Evolutionary conservation across 2,113 vertebrate species (phyloP).

Genomic region (Oenanthe oenanthe): DNA sequence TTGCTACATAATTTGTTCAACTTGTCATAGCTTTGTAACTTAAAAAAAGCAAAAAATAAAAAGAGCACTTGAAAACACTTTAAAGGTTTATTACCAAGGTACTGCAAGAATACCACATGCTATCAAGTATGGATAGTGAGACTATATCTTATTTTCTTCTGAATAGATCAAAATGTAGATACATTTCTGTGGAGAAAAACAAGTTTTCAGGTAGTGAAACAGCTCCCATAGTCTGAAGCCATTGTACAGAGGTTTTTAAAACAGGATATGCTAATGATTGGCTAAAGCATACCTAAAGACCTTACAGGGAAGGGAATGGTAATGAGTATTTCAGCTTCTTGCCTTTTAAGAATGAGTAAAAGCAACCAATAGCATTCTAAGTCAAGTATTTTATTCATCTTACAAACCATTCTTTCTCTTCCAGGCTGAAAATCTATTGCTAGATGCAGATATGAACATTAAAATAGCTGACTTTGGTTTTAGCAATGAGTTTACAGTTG

Average conservation of each 20-base stretch:
- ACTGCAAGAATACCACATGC: background rate
- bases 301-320: background rate
- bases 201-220: background rate
- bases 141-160: background rate
- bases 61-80: background rate
- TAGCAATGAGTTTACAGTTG: slow-evolving; percentile 97
- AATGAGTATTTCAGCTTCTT: background rate
- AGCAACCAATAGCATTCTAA: background rate
- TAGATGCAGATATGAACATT: slow-evolving; percentile 99
- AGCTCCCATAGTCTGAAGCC: background rate
- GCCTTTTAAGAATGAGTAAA: background rate
- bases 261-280: background rate
- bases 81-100: background rate
- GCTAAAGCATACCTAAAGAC: background rate
- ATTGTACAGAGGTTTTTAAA: background rate
- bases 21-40: background rate
- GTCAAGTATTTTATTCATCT: background rate
- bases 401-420: slow-evolving; percentile 57
- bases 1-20: background rate
- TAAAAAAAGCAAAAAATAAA: background rate
- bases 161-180: background rate
- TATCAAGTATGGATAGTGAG: background rate
- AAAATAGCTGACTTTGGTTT: slow-evolving; percentile 99
- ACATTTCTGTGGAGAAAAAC: background rate
- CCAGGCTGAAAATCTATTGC: slow-evolving; percentile 96